Evolutionary conservation across 2,888 invertebrate genomes (phyloP), one percentile per base, ranked within the genome.

Genomic region (Hirudinaria manillensis): DNA sequence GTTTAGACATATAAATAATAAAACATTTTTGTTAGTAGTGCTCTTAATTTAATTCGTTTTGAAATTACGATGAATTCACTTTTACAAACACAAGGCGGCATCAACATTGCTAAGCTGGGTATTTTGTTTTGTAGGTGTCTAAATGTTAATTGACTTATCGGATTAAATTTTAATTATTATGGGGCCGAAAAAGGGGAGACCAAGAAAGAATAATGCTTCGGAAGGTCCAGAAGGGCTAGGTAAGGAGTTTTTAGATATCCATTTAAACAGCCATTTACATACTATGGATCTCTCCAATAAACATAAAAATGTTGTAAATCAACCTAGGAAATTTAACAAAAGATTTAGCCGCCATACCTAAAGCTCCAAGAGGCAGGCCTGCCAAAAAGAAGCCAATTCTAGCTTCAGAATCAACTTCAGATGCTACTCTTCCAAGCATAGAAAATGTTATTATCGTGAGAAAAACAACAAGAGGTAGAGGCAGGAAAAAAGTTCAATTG

Each of bases 391-490:
- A 68, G 24, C 24, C 61, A 68, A n/a, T 68, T 68, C 13, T 34
- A 34, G n/a, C 68, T 68, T 34, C 68, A 68, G n/a, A n/a, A n/a
- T 68, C 68, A n/a, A 34, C 32, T n/a, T 29, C 29, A 29, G 68
- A 36, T 68, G 29, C 36, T 36, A 34, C 68, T 34, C n/a, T 34
- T 29, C 36, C 68, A 34, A 36, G n/a, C n/a, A 34, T 36, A 16
- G 68, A 36, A 34, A 68, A 68, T 32, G 29, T 3, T 32, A 13
- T 21, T 7, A 32, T 34, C 7, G 68, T n/a, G 13, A 68, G 36
- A 68, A 68, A n/a, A 68, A 34, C 68, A 7, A 34, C 68, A 29
- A 68, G 68, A 19, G 68, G 68, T 68, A 68, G 68, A 68, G 68
- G 68, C 10, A 29, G 68, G n/a, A 68, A 36, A 36, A 68, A n/a